phyloP scores from a whole-genome alignment of 2,888 invertebrate genomes.

The Drosophila histrio region DNA sequence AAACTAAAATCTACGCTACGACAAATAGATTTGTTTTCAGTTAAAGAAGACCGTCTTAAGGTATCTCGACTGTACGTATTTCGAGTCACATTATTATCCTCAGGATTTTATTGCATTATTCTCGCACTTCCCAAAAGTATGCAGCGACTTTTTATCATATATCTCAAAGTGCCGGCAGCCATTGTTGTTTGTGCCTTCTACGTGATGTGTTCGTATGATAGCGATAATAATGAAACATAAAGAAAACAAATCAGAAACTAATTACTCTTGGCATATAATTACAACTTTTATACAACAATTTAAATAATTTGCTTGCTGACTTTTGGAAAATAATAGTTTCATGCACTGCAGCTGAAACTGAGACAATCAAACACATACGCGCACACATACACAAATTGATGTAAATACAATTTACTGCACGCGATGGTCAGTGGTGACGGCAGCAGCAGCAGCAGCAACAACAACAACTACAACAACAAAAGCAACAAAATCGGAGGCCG shows the following conservation, averaged over 20 bases:
- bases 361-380: constrained; percentile 26
- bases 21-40: background rate
- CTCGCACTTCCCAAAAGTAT: constrained; percentile 66
- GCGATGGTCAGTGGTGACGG: constrained; percentile 67
- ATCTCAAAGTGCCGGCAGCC: constrained; percentile 8
- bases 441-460: constrained; percentile 34
- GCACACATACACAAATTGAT: background rate
- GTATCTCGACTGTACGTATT: background rate
- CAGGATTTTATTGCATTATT: constrained; percentile 6
- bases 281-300: constrained; percentile 74
- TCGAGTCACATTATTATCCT: background rate
- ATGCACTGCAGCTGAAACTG: constrained; percentile 36
- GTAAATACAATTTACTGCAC: constrained; percentile 74
- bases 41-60: background rate
- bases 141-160: constrained; percentile 40
- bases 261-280: constrained; percentile 74
- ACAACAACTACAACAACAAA: background rate
- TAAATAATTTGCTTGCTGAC: constrained; percentile 76
- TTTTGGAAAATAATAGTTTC: constrained; percentile 67
- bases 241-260: constrained; percentile 59
- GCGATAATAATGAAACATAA: constrained; percentile 25
- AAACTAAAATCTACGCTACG: too few relatives aligned
- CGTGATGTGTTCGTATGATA: constrained; percentile 1
- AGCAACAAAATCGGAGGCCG: constrained; percentile 35
- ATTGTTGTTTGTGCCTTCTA: constrained; percentile 29